These are phyloP conservation scores for Prinia subflava DNA, from an alignment of 2,113 vertebrate species.

Conservation along the genomic window DNA sequence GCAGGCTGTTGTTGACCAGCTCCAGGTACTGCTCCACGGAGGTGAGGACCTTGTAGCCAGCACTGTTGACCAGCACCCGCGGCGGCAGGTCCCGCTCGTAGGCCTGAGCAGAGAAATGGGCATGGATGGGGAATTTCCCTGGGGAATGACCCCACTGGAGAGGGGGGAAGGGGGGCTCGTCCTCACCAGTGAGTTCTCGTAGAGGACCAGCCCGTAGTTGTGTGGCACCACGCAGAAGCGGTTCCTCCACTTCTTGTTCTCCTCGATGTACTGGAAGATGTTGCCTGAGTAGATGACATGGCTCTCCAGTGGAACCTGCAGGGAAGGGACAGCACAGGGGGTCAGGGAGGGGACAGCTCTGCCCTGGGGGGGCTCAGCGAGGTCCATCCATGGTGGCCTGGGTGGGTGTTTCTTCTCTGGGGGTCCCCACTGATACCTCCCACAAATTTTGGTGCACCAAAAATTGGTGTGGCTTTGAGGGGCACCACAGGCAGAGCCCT, in stretches of 20 bases:
- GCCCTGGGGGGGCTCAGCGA: rapidly evolving
- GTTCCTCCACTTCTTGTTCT: conserved; percentile 92
- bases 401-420: background rate
- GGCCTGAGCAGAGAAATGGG: conserved; percentile 69
- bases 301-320: conserved; percentile 81
- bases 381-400: rapidly evolving
- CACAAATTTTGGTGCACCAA: background rate
- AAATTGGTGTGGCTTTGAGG: background rate
- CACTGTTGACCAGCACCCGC: conserved; percentile 83
- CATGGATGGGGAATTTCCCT: too few relatives aligned
- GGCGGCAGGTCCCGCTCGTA: conserved; percentile 82
- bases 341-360: background rate
- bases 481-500: background rate
- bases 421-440: background rate
- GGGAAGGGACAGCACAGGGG: rapidly evolving
- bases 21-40: conserved; percentile 89
- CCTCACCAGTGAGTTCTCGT: conserved; percentile 87
- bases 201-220: conserved; percentile 84
- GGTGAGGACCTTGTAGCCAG: conserved; percentile 89
- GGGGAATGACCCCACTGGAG: background rate
- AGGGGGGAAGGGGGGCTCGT: rapidly evolving
- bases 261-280: conserved; percentile 91
- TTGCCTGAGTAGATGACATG: conserved; percentile 89
- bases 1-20: conserved; percentile 83
- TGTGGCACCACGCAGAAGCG: conserved; percentile 87